A percentile compares a stretch with the other conserved stretches of the same genome.
Evolutionary conservation across 1,140 invertebrate species (phyloP).

Genomic region (Oscheius sp.): DNA sequence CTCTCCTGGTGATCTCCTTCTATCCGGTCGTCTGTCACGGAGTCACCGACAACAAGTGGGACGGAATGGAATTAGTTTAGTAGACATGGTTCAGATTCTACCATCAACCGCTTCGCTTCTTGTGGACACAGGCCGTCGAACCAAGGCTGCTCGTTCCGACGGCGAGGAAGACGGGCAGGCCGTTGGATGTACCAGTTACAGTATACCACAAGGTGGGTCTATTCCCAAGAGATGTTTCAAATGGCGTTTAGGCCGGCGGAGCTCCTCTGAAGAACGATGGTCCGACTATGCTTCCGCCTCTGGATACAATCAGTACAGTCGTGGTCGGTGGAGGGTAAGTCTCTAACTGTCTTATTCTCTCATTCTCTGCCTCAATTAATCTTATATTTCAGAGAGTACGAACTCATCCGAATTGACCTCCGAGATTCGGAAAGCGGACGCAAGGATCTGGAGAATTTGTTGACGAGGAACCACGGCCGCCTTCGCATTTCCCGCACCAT

Average conservation of each 20-base stretch:
- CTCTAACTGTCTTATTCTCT: no score
- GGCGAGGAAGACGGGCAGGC: background rate
- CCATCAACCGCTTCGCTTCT: slow-evolving; percentile 30
- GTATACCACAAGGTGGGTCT: no score
- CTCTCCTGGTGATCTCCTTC: slow-evolving; percentile 21
- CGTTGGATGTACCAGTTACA: no score
- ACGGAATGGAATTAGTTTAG: background rate
- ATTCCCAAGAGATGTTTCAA: no score
- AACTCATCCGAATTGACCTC: no score
- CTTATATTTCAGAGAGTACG: no score
- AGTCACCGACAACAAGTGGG: slow-evolving; percentile 3
- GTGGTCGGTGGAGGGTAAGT: no score
- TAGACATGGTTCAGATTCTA: slow-evolving; percentile 11
- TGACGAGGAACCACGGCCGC: background rate
- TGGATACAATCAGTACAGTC: background rate
- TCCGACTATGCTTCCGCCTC: background rate
- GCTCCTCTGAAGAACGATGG: no score
- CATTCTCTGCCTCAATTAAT: no score
- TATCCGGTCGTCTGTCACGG: background rate
- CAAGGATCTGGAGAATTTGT: background rate
- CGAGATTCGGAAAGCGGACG: background rate
- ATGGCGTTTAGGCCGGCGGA: no score
- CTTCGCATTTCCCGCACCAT: no score
- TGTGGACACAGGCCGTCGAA: slow-evolving; percentile 22
- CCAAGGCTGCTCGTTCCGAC: background rate